Evolutionary conservation across 2,888 invertebrate species (phyloP).

Genomic region (Beris chalybata): DNA sequence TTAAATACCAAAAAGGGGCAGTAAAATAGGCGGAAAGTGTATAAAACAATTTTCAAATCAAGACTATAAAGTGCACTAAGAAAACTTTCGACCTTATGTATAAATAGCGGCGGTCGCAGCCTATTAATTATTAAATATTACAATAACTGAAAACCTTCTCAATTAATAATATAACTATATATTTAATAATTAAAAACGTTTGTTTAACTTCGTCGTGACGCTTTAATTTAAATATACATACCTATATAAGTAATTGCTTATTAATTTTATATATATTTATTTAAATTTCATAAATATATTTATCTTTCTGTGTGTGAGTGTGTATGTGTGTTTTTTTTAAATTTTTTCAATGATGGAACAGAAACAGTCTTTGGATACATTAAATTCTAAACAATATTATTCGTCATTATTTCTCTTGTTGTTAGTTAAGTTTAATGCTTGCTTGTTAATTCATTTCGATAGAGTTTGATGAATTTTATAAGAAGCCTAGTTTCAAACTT

Average conservation of each 20-base stretch:
- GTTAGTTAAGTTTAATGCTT: conserved; percentile 29
- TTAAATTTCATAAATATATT: conserved; percentile 35
- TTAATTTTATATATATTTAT: conserved; percentile 45
- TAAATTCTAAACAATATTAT: conserved; percentile 29
- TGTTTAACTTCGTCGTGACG: conserved; percentile 20
- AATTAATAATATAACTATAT: too few relatives aligned
- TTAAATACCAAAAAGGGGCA: too few relatives aligned
- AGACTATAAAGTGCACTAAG: too few relatives aligned
- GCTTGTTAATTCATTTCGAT: conserved; percentile 11
- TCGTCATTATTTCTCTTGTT: conserved; percentile 25
- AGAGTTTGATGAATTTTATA: conserved; percentile 19
- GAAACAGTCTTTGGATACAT: conserved; percentile 59
- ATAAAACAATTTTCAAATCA: too few relatives aligned
- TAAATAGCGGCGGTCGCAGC: too few relatives aligned
- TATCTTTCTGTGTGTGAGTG: conserved; percentile 38
- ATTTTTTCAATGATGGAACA: conserved; percentile 52
- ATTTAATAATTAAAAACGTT: too few relatives aligned
- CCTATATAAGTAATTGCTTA: conserved; percentile 30
- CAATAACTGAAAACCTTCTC: too few relatives aligned
- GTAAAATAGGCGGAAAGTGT: too few relatives aligned
- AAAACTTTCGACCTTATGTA: too few relatives aligned
- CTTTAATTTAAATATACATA: conserved; percentile 19
- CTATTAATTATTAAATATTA: too few relatives aligned
- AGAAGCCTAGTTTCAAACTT: conserved; percentile 36
- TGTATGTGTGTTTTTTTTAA: conserved; percentile 37